Evolutionary conservation across 2,888 invertebrate genomes (phyloP), one percentile per base, ranked within the genome.

Genomic region (Pimpla rufipes): DNA sequence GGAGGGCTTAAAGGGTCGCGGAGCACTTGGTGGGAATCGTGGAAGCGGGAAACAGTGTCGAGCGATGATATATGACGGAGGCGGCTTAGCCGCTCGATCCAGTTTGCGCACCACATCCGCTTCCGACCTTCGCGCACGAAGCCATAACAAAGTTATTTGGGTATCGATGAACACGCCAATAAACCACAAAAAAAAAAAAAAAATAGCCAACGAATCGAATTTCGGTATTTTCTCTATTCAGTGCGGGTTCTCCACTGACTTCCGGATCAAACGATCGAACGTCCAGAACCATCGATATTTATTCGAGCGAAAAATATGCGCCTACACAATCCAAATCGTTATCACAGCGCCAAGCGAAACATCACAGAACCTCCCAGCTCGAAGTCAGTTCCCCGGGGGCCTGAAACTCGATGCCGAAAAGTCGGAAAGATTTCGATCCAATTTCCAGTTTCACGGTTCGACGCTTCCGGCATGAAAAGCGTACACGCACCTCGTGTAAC

Each of bases 361-460:
- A 23, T 45, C 45, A 18, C 29, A 45, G 71, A 59, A 8, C 45
- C 18, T 21, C 16, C 50, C 16, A 16, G 29, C 59, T 40, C 59
- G 40, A 59, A 73, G 57, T 73, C 59, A 59, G n/a, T 11, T 45
- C 59, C 16, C 45, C 11, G 7, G 45, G n/a, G 59, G 59, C 29
- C 57, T 10, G n/a, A 23, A n/a, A 16, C 40, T 42, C 23, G 45
- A 40, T 59, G 23, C 71, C 42, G 42, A 37, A 42, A 57, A 13
- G 45, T 45, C 45, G 42, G 50, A n/a, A n/a, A 50, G 50, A 62
- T 35, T 35, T 37, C 52, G 50, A 55, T 18, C 40, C 52, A 11
- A 67, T 67, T 67, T 67, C 16, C 66, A 21, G 23, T 29, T 29
- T 47, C 47, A 13, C n/a, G 23, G 29, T 47, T 16, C 29, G 66